These are phyloP conservation scores for Lytechinus pictus DNA, from an alignment of 35 echinoderm and acorn worm species.

Conservation along the genomic window DNA sequence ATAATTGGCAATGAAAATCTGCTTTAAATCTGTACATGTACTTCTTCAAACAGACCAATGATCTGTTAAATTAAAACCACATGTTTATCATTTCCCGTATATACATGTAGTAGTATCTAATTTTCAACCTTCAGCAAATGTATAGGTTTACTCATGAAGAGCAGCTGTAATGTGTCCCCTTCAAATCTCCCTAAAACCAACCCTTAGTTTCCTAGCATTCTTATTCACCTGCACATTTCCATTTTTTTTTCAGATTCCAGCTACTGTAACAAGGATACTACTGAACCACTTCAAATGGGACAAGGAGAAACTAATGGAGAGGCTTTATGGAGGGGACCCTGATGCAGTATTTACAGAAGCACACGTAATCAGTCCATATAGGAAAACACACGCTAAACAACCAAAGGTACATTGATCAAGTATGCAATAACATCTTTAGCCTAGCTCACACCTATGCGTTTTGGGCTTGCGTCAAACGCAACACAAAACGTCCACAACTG, in stretches of 20 bases:
- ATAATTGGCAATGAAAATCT: no score
- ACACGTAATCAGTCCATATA: slow-evolving; percentile 94
- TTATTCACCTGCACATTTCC: background rate
- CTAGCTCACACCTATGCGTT: background rate
- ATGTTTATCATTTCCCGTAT: background rate
- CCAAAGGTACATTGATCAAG: slow-evolving; percentile 59
- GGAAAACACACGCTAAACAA: slow-evolving; percentile 62
- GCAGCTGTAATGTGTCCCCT: no score
- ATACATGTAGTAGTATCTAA: no score
- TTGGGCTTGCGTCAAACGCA: background rate
- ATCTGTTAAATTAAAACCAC: background rate
- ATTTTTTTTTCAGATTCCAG: slow-evolving; percentile 76
- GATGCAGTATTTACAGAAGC: slow-evolving; percentile 90
- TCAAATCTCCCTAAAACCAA: no score
- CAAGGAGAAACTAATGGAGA: slow-evolving; percentile 96
- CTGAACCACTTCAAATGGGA: slow-evolving; percentile 99
- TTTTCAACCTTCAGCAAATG: no score
- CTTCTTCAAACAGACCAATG: no score
- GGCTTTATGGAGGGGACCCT: slow-evolving; percentile 90
- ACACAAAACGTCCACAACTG: background rate
- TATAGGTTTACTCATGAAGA: no score
- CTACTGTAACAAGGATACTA: slow-evolving; percentile 91
- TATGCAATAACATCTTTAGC: background rate
- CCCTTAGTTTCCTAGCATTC: no score
- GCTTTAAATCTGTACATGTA: no score